Percentiles rank a stretch among this genome's conserved stretches.
These are phyloP conservation scores for Pedionomus torquatus DNA, from an alignment of 2,113 vertebrate genomes.

Conservation along the genomic window DNA sequence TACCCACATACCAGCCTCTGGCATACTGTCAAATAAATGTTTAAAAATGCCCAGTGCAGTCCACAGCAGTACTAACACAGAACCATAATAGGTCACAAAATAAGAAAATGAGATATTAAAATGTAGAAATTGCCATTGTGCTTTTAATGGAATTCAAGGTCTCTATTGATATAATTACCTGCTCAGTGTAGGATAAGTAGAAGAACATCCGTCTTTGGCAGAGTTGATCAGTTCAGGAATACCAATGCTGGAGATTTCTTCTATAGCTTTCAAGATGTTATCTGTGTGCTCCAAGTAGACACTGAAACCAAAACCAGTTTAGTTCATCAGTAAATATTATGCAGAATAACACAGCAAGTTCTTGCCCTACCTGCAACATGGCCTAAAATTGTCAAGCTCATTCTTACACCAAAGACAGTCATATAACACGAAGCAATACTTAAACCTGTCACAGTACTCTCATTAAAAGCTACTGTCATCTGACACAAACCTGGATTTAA, in stretches of 20 bases:
- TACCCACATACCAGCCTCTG: neutral
- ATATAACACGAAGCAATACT: neutral
- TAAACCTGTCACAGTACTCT: neutral
- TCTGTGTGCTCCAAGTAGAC: conserved; percentile 89
- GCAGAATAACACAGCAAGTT: neutral
- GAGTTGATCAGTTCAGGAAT: conserved; percentile 84
- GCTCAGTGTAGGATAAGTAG: conserved; percentile 89
- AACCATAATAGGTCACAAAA: neutral
- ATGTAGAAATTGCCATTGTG: neutral
- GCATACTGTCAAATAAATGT: neutral
- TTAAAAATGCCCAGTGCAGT: neutral
- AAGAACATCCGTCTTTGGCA: conserved; percentile 84
- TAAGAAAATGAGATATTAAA: neutral
- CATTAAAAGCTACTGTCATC: neutral
- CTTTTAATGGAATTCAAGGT: neutral
- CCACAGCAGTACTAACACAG: neutral
- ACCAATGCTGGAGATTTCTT: conserved; percentile 87
- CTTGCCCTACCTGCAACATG: neutral
- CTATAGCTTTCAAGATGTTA: conserved; percentile 88
- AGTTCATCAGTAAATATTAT: neutral
- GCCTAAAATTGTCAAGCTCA: neutral
- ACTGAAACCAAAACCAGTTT: conserved; percentile 64
- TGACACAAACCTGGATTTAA: neutral
- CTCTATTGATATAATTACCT: conserved; percentile 74
- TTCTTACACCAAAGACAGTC: neutral